Base-by-base conservation (phyloP, 2,113 vertebrate genomes). In the Sturnus vulgaris region DNA sequence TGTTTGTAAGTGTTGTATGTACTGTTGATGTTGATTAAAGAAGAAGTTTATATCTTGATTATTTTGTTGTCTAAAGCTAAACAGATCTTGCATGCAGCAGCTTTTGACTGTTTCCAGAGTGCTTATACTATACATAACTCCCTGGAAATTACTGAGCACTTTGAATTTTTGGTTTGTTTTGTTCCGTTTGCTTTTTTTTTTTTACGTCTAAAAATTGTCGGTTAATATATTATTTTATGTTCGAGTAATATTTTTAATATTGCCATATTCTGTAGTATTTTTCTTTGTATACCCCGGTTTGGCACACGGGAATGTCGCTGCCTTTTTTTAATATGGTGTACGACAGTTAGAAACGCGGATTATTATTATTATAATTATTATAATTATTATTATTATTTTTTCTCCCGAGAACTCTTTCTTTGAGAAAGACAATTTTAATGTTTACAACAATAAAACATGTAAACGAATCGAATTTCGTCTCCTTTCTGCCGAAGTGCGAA, bases 1-100 rank as follows among this genome's bases (percentile, higher is more conserved):
- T 98, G 99, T 99, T 99, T 99, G 99, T 99, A 99, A 98, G 99
- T 99, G 99, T 99, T 99, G 99, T 99, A 99, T 98, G 99, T 99
- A 99, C 98, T 97, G 98, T 99, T 99, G 99, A 98, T 99, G 99
- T 99, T 99, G 98, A 98, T 98, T 98, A 98, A 98, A 99, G 98
- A 99, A 99, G 99, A 98, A 98, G 98, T 99, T 99, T 99, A 99
- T 99, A 99, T 99, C 99, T 99, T 98, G 98, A 99, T 99, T 98
- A 99, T 99, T 99, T 99, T 98, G 98, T 99, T 98, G 98, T 98
- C 98, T 98, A 98, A 98, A 98, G 98, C 98, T 98, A 98, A 98
- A 98, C 98, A 98, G 97, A 98, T 98, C 98, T 99, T 99, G 99
- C 99, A 99, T 99, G 99, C 98, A 98, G 98, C 98, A 99, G 98